Conservation (phyloP, 2,113 vertebrate genomes). For the Melanerpes formicivorus region DNA sequence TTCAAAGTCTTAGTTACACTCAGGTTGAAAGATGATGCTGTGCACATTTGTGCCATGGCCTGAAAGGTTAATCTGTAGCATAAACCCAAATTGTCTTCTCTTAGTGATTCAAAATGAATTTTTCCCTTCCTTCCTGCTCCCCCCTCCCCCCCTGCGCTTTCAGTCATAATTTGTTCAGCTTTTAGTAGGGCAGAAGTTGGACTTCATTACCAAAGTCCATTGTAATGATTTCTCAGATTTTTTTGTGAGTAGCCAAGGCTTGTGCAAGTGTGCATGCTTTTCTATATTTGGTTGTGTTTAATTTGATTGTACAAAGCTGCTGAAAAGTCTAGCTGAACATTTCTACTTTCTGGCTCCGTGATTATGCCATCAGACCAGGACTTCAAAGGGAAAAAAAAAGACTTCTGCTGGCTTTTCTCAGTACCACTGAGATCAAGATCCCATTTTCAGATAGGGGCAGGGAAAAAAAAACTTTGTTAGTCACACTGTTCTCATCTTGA, state of each 20-base stretch:
- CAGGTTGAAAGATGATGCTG: neutral
- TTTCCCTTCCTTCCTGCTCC: neutral
- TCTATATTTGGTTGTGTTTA: conserved; percentile 76
- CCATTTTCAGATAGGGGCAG: neutral
- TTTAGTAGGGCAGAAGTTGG: conserved; percentile 48
- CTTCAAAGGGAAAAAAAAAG: neutral
- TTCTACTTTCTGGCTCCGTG: conserved; percentile 11
- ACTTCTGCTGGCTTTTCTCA: neutral
- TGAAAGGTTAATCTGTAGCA: conserved; percentile 7
- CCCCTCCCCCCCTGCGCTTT: neutral
- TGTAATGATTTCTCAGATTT: conserved; percentile 60
- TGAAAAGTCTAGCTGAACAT: conserved; percentile 38
- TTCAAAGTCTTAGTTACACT: conserved; percentile 6
- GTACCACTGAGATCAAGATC: neutral
- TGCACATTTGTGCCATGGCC: neutral
- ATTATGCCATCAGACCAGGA: neutral
- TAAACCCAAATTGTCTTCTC: neutral
- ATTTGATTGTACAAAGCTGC: conserved; percentile 64
- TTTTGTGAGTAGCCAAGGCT: conserved; percentile 42
- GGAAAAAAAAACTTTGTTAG: neutral
- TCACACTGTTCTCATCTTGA: neutral
- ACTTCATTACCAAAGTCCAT: conserved; percentile 48
- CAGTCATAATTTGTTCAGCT: neutral
- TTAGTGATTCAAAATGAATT: neutral
- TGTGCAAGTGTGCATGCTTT: conserved; percentile 68